Conservation (phyloP, 2,888 invertebrate genomes). For the Micoletzkya japonica region DNA sequence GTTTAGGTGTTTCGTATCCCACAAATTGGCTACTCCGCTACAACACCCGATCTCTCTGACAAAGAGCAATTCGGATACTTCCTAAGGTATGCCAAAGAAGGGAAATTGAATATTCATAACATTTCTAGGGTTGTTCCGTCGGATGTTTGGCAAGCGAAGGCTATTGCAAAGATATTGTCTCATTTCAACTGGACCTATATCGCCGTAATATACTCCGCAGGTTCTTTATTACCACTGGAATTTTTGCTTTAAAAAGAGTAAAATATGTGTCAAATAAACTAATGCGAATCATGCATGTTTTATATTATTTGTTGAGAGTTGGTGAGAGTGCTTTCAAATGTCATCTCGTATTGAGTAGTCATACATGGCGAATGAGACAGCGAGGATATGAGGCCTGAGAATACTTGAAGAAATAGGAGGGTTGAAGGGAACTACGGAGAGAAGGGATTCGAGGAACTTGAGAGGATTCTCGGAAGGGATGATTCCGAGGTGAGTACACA, state of each 20-base stretch:
- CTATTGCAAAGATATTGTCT: constrained; percentile 74
- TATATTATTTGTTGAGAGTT: too few species aligned
- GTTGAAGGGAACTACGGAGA: constrained; percentile 78
- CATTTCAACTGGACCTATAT: constrained; percentile 80
- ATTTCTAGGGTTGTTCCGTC: constrained; percentile 75
- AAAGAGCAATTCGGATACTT: constrained; percentile 78
- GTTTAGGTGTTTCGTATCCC: constrained; percentile 70
- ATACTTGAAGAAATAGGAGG: too few species aligned
- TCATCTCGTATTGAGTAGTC: too few species aligned
- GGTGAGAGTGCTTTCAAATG: too few species aligned
- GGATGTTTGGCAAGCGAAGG: constrained; percentile 73
- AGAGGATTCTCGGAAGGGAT: constrained; percentile 66
- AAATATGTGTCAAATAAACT: too few species aligned
- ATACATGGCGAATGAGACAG: too few species aligned
- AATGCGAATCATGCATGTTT: too few species aligned
- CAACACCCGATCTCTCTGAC: constrained; percentile 77
- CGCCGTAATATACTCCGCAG: constrained; percentile 77
- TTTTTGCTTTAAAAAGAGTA: too few species aligned
- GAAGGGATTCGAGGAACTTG: constrained; percentile 76
- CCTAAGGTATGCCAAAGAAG: constrained; percentile 63
- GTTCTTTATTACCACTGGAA: too few species aligned
- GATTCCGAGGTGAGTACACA: constrained; percentile 57
- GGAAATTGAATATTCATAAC: not conserved
- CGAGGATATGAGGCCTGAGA: too few species aligned
- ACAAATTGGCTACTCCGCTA: constrained; percentile 79